These are phyloP conservation scores for Ciconia stormi DNA, from an alignment of 2,113 vertebrate genomes.

Conservation along the genomic window DNA sequence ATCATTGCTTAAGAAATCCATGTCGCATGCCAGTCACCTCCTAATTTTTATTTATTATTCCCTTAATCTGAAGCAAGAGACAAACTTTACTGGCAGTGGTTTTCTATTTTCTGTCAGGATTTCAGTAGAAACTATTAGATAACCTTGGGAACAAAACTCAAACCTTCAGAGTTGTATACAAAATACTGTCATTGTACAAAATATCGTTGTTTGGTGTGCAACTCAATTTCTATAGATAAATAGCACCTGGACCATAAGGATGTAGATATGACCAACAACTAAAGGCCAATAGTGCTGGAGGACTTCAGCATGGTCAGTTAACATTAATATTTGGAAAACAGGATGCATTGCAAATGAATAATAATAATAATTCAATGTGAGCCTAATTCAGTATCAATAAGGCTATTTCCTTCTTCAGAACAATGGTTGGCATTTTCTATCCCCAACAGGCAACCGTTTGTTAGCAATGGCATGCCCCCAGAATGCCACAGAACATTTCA, in stretches of 20 bases:
- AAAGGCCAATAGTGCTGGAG: background rate
- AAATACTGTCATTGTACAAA: background rate
- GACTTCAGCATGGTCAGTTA: background rate
- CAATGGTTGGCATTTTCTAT: slow-evolving; percentile 66
- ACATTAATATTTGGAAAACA: slow-evolving; percentile 47
- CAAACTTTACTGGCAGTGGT: background rate
- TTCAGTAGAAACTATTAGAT: background rate
- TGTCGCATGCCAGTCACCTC: background rate
- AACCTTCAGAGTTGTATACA: background rate
- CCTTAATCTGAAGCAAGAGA: background rate
- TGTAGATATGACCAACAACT: background rate
- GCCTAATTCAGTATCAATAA: slow-evolving; percentile 61
- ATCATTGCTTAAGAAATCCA: background rate
- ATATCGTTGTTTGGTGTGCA: background rate
- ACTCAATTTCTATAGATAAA: background rate
- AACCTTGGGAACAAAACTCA: background rate
- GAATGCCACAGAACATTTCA: slow-evolving; percentile 60
- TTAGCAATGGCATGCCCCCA: slow-evolving; percentile 65
- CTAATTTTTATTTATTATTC: background rate
- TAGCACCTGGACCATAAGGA: background rate
- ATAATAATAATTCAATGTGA: slow-evolving; percentile 49
- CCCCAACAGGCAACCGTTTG: slow-evolving; percentile 59
- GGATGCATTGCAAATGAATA: slow-evolving; percentile 31
- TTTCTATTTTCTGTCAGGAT: background rate
- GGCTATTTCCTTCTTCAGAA: slow-evolving; percentile 65